phyloP scores from a whole-genome alignment of 2,888 invertebrate species.

The Taenaris catops region DNA sequence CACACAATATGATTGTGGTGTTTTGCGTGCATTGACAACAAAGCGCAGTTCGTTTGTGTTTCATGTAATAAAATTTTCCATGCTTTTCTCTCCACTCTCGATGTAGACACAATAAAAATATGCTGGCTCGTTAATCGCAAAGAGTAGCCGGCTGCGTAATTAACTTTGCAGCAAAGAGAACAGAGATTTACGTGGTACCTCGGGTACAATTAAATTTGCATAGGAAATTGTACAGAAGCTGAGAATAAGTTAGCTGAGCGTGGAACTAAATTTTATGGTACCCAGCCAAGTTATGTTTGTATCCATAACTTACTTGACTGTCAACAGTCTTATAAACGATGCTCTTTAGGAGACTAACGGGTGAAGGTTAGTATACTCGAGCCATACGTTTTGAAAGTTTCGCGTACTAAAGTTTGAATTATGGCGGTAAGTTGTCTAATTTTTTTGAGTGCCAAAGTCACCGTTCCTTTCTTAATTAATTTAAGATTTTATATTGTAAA shows the following conservation, averaged over 20 bases:
- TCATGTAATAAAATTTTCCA: slow-evolving; percentile 48
- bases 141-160: slow-evolving; percentile 63
- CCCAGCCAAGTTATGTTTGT: slow-evolving; percentile 35
- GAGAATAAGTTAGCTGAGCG: slow-evolving; percentile 65
- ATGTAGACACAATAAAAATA: slow-evolving; percentile 71
- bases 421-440: too few species aligned
- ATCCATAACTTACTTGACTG: too few species aligned
- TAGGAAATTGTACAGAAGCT: slow-evolving; percentile 75
- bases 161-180: slow-evolving; percentile 63
- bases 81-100: slow-evolving; percentile 52
- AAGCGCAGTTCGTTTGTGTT: slow-evolving; percentile 22
- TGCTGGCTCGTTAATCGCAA: slow-evolving; percentile 64
- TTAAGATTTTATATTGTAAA: too few species aligned
- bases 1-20: too few species aligned
- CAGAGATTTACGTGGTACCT: slow-evolving; percentile 73
- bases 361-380: background rate
- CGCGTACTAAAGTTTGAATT: too few species aligned
- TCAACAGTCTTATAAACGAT: slow-evolving; percentile 28
- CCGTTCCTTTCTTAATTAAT: too few species aligned
- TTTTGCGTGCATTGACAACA: slow-evolving; percentile 6
- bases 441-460: too few species aligned
- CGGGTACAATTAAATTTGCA: slow-evolving; percentile 79
- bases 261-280: slow-evolving; percentile 61
- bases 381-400: slow-evolving; percentile 10
- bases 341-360: slow-evolving; percentile 13